Evolutionary conservation across 37 sponge, comb jelly and placozoan species (phyloP), one percentile per base, ranked within the genome.

Genomic region (Halisarca cf. caerulea): DNA sequence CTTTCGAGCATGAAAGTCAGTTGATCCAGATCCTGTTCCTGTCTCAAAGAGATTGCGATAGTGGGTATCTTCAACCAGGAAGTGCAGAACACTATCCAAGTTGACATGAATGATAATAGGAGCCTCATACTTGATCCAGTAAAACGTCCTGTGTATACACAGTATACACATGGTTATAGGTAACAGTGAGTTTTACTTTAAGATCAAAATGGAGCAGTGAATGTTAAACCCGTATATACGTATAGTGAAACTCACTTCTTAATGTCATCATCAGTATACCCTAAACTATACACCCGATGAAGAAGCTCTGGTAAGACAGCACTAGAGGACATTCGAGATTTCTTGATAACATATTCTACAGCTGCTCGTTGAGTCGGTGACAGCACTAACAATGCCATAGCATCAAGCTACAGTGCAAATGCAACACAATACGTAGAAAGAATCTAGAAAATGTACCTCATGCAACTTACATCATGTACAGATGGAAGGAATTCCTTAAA

Each of bases 81-180:
- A 82, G 37, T 38, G 20, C 55, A 92, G 83, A 0, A 73, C 89
- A 24, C 72, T 18, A 72, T 88, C 89, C 17, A 92, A 73, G 72
- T 92, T 74, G 32, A 92, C 27, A 36, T 92, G 92, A 25, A 92
- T 88, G n/a, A 92, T 92, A 45, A 92, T 88, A 41, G 92, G 92
- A 25, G 92, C 92, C 42, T 88, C 86, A 41, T 60, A 51, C 28
- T 86, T 61, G 8, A 92, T 64, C 92, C 92, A 92, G 15, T 88
- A 83, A 5, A 92, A 72, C 4, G 89, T 88, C 80, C 86, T 91
- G 34, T 35, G 36, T 17, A 35, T 21, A 36, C 27, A 44, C 11
- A 66, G 14, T 11, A 20, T 30, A 11, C 11, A 25, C 27, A 25
- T 66, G n/a, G n/a, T n/a, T n/a, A n/a, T n/a, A 47, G 9, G 11